Conservation (phyloP, 2,888 invertebrate species). For the Salticus scenicus region DNA sequence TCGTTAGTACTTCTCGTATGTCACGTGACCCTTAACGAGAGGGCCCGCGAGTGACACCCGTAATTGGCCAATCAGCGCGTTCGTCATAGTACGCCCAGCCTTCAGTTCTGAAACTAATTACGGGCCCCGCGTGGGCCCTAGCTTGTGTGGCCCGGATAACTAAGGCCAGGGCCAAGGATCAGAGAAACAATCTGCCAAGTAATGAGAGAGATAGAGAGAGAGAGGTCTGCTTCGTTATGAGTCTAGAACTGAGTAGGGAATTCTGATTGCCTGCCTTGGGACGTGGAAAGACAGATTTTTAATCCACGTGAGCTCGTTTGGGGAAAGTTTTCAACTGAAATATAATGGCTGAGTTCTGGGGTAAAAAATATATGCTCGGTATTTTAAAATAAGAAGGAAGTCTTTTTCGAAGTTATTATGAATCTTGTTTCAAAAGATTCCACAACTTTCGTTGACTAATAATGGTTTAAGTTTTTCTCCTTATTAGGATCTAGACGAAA, state of each 20-base stretch:
- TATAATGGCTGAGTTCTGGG: neutral
- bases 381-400: constrained; percentile 12
- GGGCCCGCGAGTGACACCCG: constrained; percentile 69
- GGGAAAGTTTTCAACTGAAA: constrained; percentile 12
- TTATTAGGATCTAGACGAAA: too few species aligned
- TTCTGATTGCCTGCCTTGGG: constrained; percentile 22
- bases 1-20: constrained; percentile 48
- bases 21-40: constrained; percentile 69
- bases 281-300: neutral
- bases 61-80: constrained; percentile 67
- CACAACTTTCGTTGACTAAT: neutral
- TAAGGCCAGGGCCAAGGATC: constrained; percentile 45
- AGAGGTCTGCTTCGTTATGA: neutral
- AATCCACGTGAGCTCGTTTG: constrained; percentile 17
- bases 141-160: constrained; percentile 32
- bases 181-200: constrained; percentile 60
- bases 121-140: constrained; percentile 38
- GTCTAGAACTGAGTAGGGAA: constrained; percentile 12
- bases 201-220: constrained; percentile 46
- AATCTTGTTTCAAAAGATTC: neutral
- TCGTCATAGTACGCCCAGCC: constrained; percentile 37
- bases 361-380: neutral
- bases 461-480: neutral
- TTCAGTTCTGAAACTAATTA: constrained; percentile 58
- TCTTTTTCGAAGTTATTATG: neutral